These are phyloP conservation scores for Drosophila pectinifera DNA, from an alignment of 1,140 invertebrate genomes.

Conservation along the genomic window DNA sequence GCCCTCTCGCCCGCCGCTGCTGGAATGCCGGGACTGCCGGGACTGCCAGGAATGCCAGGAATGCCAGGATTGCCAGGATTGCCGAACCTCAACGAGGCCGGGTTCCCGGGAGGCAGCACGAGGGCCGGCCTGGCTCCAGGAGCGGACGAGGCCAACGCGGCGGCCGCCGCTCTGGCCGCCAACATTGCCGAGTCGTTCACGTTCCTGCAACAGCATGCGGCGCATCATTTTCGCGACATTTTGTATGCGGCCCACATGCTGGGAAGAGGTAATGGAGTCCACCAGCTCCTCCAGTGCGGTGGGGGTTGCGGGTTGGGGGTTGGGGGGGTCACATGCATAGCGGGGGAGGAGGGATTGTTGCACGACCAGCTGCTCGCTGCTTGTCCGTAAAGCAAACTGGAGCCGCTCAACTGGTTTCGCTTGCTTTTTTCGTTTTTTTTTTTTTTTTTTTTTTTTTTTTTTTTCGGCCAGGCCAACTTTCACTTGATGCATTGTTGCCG, in stretches of 20 bases:
- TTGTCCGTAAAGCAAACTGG: constrained; percentile 40
- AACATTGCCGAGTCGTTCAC: constrained; percentile 83
- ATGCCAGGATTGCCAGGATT: constrained; percentile 29
- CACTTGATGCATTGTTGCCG: constrained; percentile 77
- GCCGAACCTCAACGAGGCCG: constrained; percentile 5
- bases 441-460: constrained; percentile 15
- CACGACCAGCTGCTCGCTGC: constrained; percentile 65
- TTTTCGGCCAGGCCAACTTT: constrained; percentile 73
- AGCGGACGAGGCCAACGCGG: constrained; percentile 49
- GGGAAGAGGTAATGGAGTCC: constrained; percentile 74
- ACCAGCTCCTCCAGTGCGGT: not conserved
- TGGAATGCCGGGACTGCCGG: constrained; percentile 26
- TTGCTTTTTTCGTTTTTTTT: constrained; percentile 22
- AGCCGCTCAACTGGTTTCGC: constrained; percentile 69
- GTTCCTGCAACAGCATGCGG: constrained; percentile 80
- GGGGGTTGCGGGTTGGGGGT: not conserved
- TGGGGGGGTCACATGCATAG: too few relatives aligned
- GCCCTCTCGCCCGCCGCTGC: constrained; percentile 52
- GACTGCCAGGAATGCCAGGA: constrained; percentile 22
- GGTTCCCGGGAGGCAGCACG: not conserved
- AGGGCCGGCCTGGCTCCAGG: not conserved
- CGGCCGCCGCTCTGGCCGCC: constrained; percentile 70
- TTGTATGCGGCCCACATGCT: constrained; percentile 83
- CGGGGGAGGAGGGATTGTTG: constrained; percentile 52
- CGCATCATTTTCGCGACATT: constrained; percentile 85